Base-by-base conservation (phyloP, 2,113 vertebrate genomes). In the Fregetta grallaria region DNA sequence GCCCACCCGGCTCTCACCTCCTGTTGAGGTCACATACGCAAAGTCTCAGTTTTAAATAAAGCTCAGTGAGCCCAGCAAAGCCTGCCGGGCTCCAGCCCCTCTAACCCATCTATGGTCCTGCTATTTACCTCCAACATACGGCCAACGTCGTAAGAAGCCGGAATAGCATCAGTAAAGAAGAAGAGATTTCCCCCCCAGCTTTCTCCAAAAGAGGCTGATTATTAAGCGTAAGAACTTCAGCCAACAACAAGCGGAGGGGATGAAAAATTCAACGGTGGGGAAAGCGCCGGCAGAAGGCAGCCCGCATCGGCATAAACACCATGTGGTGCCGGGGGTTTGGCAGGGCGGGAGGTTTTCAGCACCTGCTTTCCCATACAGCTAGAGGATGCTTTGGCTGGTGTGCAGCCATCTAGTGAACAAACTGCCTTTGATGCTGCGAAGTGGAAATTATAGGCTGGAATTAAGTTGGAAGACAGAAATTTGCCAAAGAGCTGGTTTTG, bases 291-390 rank as follows among this genome's bases (percentile, higher is more conserved):
- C 55, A 70, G 55, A 50, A 63, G 42, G 30, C 42, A 38, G 68
- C 56, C 1, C 0, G 0, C 49, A 2, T 12, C 2, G 8, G 58
- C 47, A 20, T 2, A 26, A 70, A 36, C 1, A 11, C 15, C 14
- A 4, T 5, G 0, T 16, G 11, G 81, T 4, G 65, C 34, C 3
- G 1, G 70, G 27, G 63, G 7, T 17, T 15, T 23, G 91, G 61
- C 62, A 68, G 49, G 7, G 20, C 7, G 3, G 68, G 50, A 20
- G 40, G 40, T 10, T 29, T 30, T 13, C 49, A 18, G 79, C 86
- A 58, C 65, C 86, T 81, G 74, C 82, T 34, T 34, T 17, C 70
- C 70, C 26, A 4, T 6, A 0, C 36, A n/a, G 63, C 67, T 10
- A 15, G 14, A 12, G 70, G 75, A 27, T 15, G 71, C 75, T 82